phyloP scores from a whole-genome alignment of 2,888 invertebrate genomes.

The Xestobium rufovillosum region DNA sequence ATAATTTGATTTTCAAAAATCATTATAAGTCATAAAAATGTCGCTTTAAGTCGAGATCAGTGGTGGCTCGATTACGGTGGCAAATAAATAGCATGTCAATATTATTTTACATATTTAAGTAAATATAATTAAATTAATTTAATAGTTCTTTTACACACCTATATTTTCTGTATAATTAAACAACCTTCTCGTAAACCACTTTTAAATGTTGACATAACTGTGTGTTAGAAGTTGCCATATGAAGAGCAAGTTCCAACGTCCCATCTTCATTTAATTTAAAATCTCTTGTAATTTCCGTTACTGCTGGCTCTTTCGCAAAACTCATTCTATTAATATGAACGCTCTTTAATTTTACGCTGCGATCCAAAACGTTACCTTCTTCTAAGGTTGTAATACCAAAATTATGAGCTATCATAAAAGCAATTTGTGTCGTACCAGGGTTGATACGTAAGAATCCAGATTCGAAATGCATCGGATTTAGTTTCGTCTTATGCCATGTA shows the following conservation, averaged over 20 bases:
- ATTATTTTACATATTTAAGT: no score
- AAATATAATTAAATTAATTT: no score
- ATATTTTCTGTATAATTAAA: no score
- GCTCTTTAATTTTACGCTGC: constrained; percentile 42
- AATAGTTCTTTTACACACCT: no score
- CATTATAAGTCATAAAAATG: no score
- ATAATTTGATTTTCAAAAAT: no score
- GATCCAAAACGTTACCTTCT: constrained; percentile 45
- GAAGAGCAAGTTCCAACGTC: constrained; percentile 43
- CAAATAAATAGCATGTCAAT: no score
- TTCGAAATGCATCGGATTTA: constrained; percentile 55
- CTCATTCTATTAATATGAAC: constrained; percentile 46
- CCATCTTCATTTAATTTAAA: constrained; percentile 36
- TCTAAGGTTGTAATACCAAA: constrained; percentile 55
- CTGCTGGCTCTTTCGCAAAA: constrained; percentile 48
- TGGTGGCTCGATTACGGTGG: no score
- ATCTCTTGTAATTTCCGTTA: constrained; percentile 44
- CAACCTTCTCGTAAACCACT: constrained; percentile 44
- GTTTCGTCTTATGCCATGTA: constrained; percentile 48
- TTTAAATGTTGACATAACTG: constrained; percentile 50
- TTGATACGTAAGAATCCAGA: constrained; percentile 54
- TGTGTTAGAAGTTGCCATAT: constrained; percentile 51
- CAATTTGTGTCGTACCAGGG: constrained; percentile 47
- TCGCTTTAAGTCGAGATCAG: no score
- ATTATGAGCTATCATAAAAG: constrained; percentile 54